Evolutionary conservation across 2,797 vertebrate species (phyloP), one percentile per base, ranked within the genome.

Genomic region (Hipposideros larvatus): DNA sequence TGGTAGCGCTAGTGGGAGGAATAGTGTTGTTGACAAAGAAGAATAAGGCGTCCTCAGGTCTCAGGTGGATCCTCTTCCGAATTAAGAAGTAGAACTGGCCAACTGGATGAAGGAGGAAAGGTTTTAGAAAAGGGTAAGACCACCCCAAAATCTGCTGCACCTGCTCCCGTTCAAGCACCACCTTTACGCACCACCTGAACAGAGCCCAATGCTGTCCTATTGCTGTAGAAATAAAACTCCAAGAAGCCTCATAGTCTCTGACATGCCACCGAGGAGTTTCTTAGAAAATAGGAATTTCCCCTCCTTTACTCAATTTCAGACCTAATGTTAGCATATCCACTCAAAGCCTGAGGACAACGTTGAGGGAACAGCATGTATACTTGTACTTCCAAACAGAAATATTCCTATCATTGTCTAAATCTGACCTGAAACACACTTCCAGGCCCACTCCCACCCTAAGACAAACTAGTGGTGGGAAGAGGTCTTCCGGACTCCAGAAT

Each of bases 11-110:
- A 85, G 99, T 99, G 28, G 99, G 99, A 90, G 99, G 99, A 94
- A 99, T 99, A 66, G 99, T 99, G 96, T 99, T 99, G 99, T 99
- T 99, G 97, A 99, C 99, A 0, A 99, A 99, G 98, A 99, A 99
- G 99, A 99, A 99, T 80, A 99, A 99, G 1, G 99, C 99, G 94
- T 99, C 99, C 96, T 99, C 99, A 0, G 99, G 99, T 98, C 99
- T 99, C 99, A 99, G 98, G 97, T 99, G 99, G 95, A 99, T 99
- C 74, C 99, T 98, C 98, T 99, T 99, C 96, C 99, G 99, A 98
- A 99, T 99, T 98, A 99, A 98, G 98, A 99, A 99, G 98, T 99
- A 99, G 98, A 99, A 99, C 18, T 99, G 99, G 78, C 99, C 99
- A 95, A 99, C 99, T 98, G 96, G 87, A 96, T 65, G 94, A 7